A percentile compares a stretch with the other conserved stretches of the same genome.
Evolutionary conservation across 1,140 invertebrate species (phyloP).

Genomic region (Cotesia chilonis): DNA sequence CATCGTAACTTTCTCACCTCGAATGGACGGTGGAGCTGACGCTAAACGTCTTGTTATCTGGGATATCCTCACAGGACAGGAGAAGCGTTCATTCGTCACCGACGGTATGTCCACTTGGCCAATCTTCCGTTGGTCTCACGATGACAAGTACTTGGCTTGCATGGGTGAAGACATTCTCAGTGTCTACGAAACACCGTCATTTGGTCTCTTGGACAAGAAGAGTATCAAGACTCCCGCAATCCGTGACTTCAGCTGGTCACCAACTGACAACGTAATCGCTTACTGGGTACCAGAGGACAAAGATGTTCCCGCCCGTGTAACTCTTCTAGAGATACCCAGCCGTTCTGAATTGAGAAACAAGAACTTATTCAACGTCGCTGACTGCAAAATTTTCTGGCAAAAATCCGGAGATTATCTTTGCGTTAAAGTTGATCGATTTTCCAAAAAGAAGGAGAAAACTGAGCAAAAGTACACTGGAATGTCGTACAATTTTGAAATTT

Average conservation of each 20-base stretch:
- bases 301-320: slow-evolving; percentile 87
- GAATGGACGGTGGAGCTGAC: slow-evolving; percentile 72
- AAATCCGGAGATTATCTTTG: slow-evolving; percentile 97
- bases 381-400: slow-evolving; percentile 99
- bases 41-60: slow-evolving; percentile 87
- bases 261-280: slow-evolving; percentile 94
- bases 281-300: slow-evolving; percentile 99
- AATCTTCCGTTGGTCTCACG: slow-evolving; percentile 96
- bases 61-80: slow-evolving; percentile 92
- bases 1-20: slow-evolving; percentile 89
- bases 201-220: slow-evolving; percentile 92
- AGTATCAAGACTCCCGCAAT: slow-evolving; percentile 93
- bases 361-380: slow-evolving; percentile 97
- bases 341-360: slow-evolving; percentile 92
- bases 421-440: slow-evolving; percentile 97
- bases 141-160: slow-evolving; percentile 96
- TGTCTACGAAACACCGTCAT: slow-evolving; percentile 95
- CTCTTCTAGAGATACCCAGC: slow-evolving; percentile 84
- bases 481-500: slow-evolving; percentile 99
- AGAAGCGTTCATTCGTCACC: slow-evolving; percentile 89
- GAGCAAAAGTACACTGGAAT: slow-evolving; percentile 95
- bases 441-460: slow-evolving; percentile 91
- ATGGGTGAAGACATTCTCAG: slow-evolving; percentile 86
- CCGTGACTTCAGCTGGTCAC: slow-evolving; percentile 98
- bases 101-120: slow-evolving; percentile 88